These are phyloP conservation scores for Isoperla grammatica DNA, from an alignment of 2,888 invertebrate species.

Conservation along the genomic window DNA sequence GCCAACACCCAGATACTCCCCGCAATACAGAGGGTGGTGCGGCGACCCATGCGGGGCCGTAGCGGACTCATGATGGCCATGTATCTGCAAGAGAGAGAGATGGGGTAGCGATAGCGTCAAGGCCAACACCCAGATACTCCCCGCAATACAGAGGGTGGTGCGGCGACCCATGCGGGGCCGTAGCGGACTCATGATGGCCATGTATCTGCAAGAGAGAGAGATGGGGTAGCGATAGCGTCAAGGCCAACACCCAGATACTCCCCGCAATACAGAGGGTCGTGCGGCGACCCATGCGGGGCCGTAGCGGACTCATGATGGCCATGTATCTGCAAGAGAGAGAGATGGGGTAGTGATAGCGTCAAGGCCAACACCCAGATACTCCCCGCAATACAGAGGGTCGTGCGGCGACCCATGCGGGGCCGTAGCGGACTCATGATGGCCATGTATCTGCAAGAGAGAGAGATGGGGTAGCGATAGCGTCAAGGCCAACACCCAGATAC, in stretches of 20 bases:
- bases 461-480: slow-evolving; percentile 42
- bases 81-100: slow-evolving; percentile 60
- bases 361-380: slow-evolving; percentile 79
- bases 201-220: slow-evolving; percentile 68
- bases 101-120: background rate
- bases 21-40: slow-evolving; percentile 78
- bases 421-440: slow-evolving; percentile 90
- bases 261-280: slow-evolving; percentile 77
- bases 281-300: slow-evolving; percentile 79
- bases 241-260: slow-evolving; percentile 77
- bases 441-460: slow-evolving; percentile 66
- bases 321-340: slow-evolving; percentile 78
- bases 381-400: slow-evolving; percentile 75
- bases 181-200: slow-evolving; percentile 91
- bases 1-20: slow-evolving; percentile 79
- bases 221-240: slow-evolving; percentile 49
- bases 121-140: slow-evolving; percentile 78
- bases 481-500: slow-evolving; percentile 45
- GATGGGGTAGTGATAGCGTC: slow-evolving; percentile 41
- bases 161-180: slow-evolving; percentile 80
- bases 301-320: slow-evolving; percentile 89
- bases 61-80: slow-evolving; percentile 93
- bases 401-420: slow-evolving; percentile 78
- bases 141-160: slow-evolving; percentile 76
- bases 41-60: slow-evolving; percentile 78